A percentile compares a stretch with the other conserved stretches of the same genome.
Evolutionary conservation across 2,888 invertebrate genomes (phyloP).

Genomic region (Schizotus pectinicornis): DNA sequence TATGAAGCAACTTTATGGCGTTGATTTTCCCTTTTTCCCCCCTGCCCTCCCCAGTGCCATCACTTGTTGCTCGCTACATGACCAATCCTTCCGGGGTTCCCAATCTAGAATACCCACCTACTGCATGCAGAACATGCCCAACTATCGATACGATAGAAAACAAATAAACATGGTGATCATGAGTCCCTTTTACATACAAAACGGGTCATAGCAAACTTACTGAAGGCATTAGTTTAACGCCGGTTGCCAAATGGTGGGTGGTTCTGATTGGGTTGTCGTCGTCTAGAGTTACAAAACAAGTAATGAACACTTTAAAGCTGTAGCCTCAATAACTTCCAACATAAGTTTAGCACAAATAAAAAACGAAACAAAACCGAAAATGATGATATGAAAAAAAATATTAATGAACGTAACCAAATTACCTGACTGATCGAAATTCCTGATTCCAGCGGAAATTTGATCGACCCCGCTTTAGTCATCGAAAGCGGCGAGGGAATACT

Average conservation of each 20-base stretch:
- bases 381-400: not conserved
- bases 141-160: not conserved
- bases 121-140: too few species aligned
- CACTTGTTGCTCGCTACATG: too few species aligned
- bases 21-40: too few species aligned
- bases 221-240: constrained; percentile 40
- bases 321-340: constrained; percentile 4
- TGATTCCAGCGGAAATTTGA: constrained; percentile 49
- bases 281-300: constrained; percentile 35
- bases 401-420: constrained; percentile 23
- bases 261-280: constrained; percentile 41
- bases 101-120: too few species aligned
- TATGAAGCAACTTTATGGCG: too few species aligned
- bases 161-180: not conserved
- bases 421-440: constrained; percentile 56
- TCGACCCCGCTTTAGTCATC: constrained; percentile 59
- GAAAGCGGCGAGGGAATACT: constrained; percentile 62
- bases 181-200: constrained; percentile 5
- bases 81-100: too few species aligned
- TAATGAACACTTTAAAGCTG: constrained; percentile 19
- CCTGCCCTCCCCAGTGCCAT: too few species aligned
- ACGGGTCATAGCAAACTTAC: constrained; percentile 18
- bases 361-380: constrained; percentile 1
- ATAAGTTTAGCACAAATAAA: constrained; percentile 13
- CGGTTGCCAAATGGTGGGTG: constrained; percentile 51